Evolutionary conservation across 2,888 invertebrate genomes (phyloP).

Genomic region (Phengaris alcon): DNA sequence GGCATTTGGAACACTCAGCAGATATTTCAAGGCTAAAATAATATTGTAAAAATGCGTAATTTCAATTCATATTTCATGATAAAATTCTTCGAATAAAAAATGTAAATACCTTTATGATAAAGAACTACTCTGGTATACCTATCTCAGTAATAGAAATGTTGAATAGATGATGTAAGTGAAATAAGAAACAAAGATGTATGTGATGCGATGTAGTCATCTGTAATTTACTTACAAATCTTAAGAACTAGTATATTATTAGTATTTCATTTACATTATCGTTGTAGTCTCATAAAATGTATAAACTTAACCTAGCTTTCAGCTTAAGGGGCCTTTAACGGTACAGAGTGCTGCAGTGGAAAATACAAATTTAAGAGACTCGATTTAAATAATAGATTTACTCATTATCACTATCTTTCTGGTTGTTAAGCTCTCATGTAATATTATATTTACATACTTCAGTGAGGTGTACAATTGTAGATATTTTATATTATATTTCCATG

Average conservation of each 20-base stretch:
- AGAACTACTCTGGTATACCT: background rate
- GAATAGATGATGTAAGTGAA: background rate
- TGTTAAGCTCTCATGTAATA: slow-evolving; percentile 32
- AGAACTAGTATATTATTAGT: background rate
- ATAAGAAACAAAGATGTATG: background rate
- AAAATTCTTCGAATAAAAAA: background rate
- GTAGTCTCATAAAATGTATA: background rate
- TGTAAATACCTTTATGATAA: background rate
- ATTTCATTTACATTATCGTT: background rate
- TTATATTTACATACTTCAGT: slow-evolving; percentile 42
- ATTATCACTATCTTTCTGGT: slow-evolving; percentile 29
- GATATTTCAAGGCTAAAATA: slow-evolving; percentile 71
- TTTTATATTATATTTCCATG: background rate
- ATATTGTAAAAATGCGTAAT: slow-evolving; percentile 70
- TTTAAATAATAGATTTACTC: background rate
- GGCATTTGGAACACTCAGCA: slow-evolving; percentile 66
- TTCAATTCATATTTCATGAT: slow-evolving; percentile 36
- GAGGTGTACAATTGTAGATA: slow-evolving; percentile 61
- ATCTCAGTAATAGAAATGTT: too few relatives aligned
- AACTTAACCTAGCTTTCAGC: slow-evolving; percentile 26
- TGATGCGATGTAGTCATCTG: background rate
- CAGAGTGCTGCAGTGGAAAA: slow-evolving; percentile 36
- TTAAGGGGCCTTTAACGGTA: slow-evolving; percentile 33
- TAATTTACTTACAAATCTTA: background rate
- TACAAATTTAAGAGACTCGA: background rate